Evolutionary conservation across 2,797 vertebrate species (phyloP).

Genomic region (Peromyscus nudipes): DNA sequence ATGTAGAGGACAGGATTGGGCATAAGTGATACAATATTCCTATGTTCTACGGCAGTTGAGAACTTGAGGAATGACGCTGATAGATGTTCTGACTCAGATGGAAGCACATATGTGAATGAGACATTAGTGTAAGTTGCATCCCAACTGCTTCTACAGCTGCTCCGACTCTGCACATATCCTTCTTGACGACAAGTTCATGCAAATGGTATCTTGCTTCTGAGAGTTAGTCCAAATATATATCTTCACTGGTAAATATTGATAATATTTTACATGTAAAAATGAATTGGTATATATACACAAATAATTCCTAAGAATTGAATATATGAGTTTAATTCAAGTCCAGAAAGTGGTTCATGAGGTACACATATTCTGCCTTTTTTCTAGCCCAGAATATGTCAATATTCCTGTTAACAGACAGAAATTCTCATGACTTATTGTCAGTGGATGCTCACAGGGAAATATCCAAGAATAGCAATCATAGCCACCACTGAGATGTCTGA

Average conservation of each 20-base stretch:
- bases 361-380: neutral
- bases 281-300: too few species aligned
- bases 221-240: neutral
- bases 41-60: neutral
- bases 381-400: neutral
- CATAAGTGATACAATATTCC: rapidly evolving
- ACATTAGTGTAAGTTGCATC: neutral
- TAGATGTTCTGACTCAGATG: neutral
- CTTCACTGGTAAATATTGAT: neutral
- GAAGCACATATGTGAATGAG: neutral
- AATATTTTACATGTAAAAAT: neutral
- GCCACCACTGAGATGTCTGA: neutral
- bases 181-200: neutral
- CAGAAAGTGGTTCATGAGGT: neutral
- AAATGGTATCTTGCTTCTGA: neutral
- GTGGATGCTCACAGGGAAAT: neutral
- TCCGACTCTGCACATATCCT: neutral
- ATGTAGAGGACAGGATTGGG: neutral
- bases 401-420: neutral
- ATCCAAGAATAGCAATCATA: neutral
- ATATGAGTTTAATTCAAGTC: neutral
- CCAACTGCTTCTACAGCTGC: neutral
- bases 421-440: neutral
- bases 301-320: neutral
- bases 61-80: neutral